These are phyloP conservation scores for Chrosomus eos DNA, from an alignment of 2,797 vertebrate genomes.

Conservation along the genomic window DNA sequence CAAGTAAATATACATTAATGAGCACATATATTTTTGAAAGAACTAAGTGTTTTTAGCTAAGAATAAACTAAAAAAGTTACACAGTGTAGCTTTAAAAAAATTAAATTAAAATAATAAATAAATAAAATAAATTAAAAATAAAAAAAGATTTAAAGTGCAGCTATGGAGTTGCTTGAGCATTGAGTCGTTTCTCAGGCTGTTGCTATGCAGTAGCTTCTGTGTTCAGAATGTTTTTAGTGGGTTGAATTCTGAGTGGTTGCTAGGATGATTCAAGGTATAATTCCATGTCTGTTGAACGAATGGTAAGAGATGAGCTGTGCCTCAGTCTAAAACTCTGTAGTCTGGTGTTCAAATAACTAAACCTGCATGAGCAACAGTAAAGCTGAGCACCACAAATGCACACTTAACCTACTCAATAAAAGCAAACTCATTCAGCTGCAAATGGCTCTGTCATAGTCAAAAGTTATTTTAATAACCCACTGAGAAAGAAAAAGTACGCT, in stretches of 20 bases:
- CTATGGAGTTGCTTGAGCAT: neutral
- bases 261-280: neutral
- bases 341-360: neutral
- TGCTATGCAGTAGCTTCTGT: neutral
- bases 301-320: neutral
- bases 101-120: no score
- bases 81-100: no score
- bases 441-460: neutral
- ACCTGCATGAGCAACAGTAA: neutral
- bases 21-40: no score
- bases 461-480: neutral
- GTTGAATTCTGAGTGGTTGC: neutral
- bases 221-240: neutral
- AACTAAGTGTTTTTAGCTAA: no score
- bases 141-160: neutral
- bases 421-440: slow-evolving; percentile 4
- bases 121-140: neutral
- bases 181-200: neutral
- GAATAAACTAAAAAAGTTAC: no score
- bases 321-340: neutral
- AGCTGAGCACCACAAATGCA: neutral
- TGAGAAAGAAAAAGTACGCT: neutral
- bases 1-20: no score
- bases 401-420: neutral
- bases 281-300: neutral